Base-by-base conservation (phyloP, 1,140 invertebrate genomes). In the Popillia japonica region DNA sequence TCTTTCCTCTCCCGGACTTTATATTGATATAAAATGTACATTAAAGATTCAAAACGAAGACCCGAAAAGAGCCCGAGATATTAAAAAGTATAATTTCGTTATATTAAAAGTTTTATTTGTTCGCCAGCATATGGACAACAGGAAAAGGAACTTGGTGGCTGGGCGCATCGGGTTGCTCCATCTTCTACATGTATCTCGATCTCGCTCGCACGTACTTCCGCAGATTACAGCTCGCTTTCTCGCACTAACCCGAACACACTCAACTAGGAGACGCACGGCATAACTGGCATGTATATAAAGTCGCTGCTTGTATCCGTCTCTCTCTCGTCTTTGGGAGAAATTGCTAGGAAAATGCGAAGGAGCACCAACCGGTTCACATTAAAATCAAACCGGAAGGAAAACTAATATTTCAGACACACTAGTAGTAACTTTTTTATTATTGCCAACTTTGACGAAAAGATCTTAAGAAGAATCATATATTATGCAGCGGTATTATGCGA, bases 11-110 rank as follows among this genome's bases (percentile, higher is more conserved):
- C 17, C 48, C 14, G 48, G 27, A 48, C 6, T 48, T 48, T 17
- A 48, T 68, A 68, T 68, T 68, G 64, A 74, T 41, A 74, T 74
- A 74, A 74, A 44, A 74, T n/a, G 11, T 20, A 34, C 72, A 74
- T 74, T 74, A 68, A 27, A 34, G 9, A 68, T 68, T 27, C 72
- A 74, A 74, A 74, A 14, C 34, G 40, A 20, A 40, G n/a, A 22
- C 34, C 17, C 34, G 34, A 42, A 44, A 74, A 74, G 27, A 11
- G 41, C 6, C 11, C 72, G 72, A 1, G 40, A 77, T 61, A 77
- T 59, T 77, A 77, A 77, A 77, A 77, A 77, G 75, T 77, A 77
- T 77, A 77, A 77, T 77, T 77, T 64, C 75, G 48, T 59, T 61
- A 77, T 77, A 77, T 77, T 77, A 77, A 77, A 77, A 77, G 10